These are phyloP conservation scores for Galleria mellonella DNA, from an alignment of 1,140 invertebrate genomes.

Conservation along the genomic window DNA sequence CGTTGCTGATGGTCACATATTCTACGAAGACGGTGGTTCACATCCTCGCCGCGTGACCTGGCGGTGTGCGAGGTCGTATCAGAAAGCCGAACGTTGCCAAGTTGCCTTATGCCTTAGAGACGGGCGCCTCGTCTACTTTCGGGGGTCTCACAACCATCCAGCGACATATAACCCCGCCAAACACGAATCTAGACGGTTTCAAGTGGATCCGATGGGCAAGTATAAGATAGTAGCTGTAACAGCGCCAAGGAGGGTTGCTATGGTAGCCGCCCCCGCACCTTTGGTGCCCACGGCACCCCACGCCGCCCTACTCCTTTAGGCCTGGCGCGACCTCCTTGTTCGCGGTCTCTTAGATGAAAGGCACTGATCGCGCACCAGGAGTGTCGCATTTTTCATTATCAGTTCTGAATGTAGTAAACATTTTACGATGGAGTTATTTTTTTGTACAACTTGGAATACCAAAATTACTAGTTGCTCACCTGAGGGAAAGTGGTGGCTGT, in stretches of 20 bases:
- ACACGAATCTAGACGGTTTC: slow-evolving; percentile 61
- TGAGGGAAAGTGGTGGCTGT: too few species aligned
- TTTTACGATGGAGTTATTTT: too few species aligned
- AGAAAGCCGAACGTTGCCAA: slow-evolving; percentile 67
- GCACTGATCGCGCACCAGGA: slow-evolving; percentile 46
- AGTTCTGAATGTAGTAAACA: background rate
- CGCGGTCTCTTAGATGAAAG: slow-evolving; percentile 54
- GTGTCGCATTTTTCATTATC: slow-evolving; percentile 28
- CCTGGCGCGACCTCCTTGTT: slow-evolving; percentile 70
- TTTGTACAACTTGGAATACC: too few species aligned
- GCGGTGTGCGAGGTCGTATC: slow-evolving; percentile 67
- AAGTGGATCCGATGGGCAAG: slow-evolving; percentile 69
- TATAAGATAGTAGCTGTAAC: slow-evolving; percentile 61
- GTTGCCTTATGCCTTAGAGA: slow-evolving; percentile 65
- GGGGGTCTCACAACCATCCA: slow-evolving; percentile 64
- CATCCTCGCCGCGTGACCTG: slow-evolving; percentile 66
- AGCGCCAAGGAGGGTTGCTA: slow-evolving; percentile 21
- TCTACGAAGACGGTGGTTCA: slow-evolving; percentile 69
- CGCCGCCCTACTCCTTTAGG: slow-evolving; percentile 57
- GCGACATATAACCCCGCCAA: slow-evolving; percentile 65
- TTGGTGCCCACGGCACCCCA: slow-evolving; percentile 40
- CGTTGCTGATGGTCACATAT: slow-evolving; percentile 67
- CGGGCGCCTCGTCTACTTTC: slow-evolving; percentile 62
- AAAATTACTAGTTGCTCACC: too few species aligned
- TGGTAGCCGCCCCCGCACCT: slow-evolving; percentile 20